Evolutionary conservation across 2,888 invertebrate species (phyloP).

Genomic region (Parnassius orleans): DNA sequence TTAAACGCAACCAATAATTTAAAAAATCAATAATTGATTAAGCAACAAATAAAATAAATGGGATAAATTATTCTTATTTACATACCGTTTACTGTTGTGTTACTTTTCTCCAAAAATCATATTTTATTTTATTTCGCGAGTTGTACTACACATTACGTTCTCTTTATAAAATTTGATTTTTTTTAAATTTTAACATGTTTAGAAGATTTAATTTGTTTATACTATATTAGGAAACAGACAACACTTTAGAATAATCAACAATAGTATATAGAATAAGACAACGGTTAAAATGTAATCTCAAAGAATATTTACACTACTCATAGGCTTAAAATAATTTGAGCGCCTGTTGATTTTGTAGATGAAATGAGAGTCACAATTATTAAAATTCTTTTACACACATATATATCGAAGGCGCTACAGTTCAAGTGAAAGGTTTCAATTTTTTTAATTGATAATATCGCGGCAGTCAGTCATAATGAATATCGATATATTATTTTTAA

Average conservation of each 20-base stretch:
- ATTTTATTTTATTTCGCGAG: background rate
- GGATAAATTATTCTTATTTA: background rate
- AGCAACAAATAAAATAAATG: background rate
- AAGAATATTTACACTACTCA: slow-evolving; percentile 45
- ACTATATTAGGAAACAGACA: slow-evolving; percentile 47
- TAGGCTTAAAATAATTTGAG: slow-evolving; percentile 40
- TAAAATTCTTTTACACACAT: slow-evolving; percentile 37
- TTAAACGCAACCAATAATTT: background rate
- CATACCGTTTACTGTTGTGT: slow-evolving; percentile 21
- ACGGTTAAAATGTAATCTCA: slow-evolving; percentile 50
- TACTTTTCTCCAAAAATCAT: slow-evolving; percentile 15
- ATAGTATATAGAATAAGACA: slow-evolving; percentile 51
- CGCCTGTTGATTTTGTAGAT: slow-evolving; percentile 68
- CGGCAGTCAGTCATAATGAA: slow-evolving; percentile 54
- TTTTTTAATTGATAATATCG: slow-evolving; percentile 39
- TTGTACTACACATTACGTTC: background rate
- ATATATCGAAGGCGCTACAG: slow-evolving; percentile 20
- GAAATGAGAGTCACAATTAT: slow-evolving; percentile 42
- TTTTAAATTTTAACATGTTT: slow-evolving; percentile 11
- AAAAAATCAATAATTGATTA: background rate
- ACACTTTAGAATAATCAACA: slow-evolving; percentile 50
- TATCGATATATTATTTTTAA: slow-evolving; percentile 38
- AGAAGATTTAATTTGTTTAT: slow-evolving; percentile 27
- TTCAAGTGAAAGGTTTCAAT: slow-evolving; percentile 13
- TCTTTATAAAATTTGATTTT: background rate